Percentiles rank a stretch among this genome's conserved stretches.
These are phyloP conservation scores for Zaprionus davidi DNA, from an alignment of 1,140 invertebrate species.

Conservation along the genomic window DNA sequence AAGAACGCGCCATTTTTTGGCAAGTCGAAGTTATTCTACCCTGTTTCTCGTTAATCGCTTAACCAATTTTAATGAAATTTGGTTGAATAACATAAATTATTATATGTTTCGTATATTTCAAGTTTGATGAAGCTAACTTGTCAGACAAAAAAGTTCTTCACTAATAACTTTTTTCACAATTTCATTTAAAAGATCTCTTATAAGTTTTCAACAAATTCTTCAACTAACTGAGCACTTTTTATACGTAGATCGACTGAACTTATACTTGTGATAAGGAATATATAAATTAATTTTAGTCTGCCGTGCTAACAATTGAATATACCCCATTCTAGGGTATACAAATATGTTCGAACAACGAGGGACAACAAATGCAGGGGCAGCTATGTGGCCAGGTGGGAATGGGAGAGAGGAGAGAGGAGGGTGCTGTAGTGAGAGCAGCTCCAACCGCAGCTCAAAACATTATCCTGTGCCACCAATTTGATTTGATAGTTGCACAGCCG, in stretches of 20 bases:
- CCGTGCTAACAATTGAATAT: not conserved
- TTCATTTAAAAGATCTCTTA: no score
- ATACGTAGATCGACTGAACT: no score
- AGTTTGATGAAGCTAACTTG: not conserved
- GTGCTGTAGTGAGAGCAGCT: slow-evolving; percentile 31
- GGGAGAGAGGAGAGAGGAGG: not conserved
- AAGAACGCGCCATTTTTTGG: not conserved
- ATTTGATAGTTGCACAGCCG: slow-evolving; percentile 75
- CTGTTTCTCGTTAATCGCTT: not conserved
- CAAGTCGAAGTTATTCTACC: not conserved
- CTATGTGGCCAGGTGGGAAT: not conserved
- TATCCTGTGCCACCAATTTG: slow-evolving; percentile 82
- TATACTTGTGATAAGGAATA: not conserved
- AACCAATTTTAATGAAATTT: not conserved
- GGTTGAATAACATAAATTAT: not conserved
- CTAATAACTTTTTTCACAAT: no score
- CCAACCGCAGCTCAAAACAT: slow-evolving; percentile 78
- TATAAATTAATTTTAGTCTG: not conserved
- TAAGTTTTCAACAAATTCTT: no score
- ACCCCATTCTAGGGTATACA: not conserved
- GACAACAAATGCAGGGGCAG: not conserved
- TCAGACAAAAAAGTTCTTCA: not conserved
- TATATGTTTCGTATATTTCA: not conserved
- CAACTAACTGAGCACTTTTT: no score
- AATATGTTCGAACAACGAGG: slow-evolving; percentile 23